Evolutionary conservation across 1,140 invertebrate species (phyloP).

Genomic region (Eriocheir sinensis): DNA sequence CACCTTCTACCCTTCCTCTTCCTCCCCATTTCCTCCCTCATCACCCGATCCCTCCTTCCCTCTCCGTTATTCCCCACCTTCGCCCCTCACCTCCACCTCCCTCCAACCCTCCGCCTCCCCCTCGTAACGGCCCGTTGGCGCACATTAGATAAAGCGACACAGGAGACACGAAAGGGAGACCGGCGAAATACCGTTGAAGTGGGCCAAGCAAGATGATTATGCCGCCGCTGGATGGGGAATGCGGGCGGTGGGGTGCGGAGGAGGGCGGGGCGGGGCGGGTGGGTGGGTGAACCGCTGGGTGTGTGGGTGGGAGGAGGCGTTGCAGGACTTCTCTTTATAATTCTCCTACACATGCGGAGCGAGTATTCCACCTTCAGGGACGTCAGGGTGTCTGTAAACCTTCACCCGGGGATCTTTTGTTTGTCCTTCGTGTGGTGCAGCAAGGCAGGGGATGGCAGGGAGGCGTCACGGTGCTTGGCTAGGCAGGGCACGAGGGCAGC

Average conservation of each 20-base stretch:
- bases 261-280: neutral
- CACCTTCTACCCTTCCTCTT: neutral
- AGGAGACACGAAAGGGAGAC: neutral
- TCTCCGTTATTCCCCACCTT: neutral
- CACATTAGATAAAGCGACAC: slow-evolving; percentile 24
- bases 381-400: neutral
- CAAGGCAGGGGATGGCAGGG: neutral
- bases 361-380: neutral
- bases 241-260: neutral
- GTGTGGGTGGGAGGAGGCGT: neutral
- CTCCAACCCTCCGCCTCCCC: neutral
- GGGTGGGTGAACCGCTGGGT: neutral
- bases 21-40: neutral
- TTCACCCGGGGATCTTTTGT: neutral
- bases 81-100: neutral
- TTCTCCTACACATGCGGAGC: too few relatives aligned
- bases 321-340: too few relatives aligned
- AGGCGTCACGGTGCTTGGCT: neutral
- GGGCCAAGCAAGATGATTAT: neutral
- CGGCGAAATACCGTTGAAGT: neutral
- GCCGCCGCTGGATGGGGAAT: neutral
- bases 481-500: neutral
- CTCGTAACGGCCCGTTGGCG: neutral
- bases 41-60: neutral
- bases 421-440: neutral